Evolutionary conservation across 1,140 invertebrate species (phyloP).

Genomic region (Brachionus calyciflorus): DNA sequence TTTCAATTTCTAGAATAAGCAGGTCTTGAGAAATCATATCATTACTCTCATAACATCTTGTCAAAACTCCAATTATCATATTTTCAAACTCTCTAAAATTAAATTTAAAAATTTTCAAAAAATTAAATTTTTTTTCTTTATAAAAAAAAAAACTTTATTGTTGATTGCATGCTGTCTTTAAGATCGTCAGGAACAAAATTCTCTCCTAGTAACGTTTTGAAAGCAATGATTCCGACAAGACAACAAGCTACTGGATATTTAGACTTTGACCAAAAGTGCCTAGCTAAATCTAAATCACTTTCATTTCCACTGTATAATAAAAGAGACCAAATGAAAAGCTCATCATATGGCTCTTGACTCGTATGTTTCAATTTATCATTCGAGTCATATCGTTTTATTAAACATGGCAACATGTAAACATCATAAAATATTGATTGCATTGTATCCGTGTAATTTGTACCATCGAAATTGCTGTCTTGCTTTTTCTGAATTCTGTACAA

Average conservation of each 20-base stretch:
- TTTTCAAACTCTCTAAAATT: constrained; percentile 26
- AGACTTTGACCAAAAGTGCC: constrained; percentile 44
- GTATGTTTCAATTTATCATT: constrained; percentile 3
- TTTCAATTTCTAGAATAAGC: constrained; percentile 32
- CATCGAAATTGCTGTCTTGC: constrained; percentile 45
- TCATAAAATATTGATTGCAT: constrained; percentile 45
- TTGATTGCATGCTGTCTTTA: constrained; percentile 27
- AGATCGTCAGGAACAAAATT: constrained; percentile 44
- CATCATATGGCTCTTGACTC: constrained; percentile 25
- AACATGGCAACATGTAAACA: constrained; percentile 22
- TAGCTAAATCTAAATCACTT: constrained; percentile 24
- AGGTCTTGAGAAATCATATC: constrained; percentile 20
- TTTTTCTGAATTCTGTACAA: constrained; percentile 45
- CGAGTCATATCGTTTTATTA: neutral
- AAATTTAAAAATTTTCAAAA: neutral
- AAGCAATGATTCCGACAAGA: constrained; percentile 24
- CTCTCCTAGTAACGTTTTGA: neutral
- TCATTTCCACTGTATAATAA: constrained; percentile 22
- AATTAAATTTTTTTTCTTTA: neutral
- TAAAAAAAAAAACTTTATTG: neutral
- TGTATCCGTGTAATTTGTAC: constrained; percentile 39
- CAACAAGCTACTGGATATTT: constrained; percentile 45
- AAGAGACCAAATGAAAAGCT: constrained; percentile 41
- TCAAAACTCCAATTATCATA: constrained; percentile 20
- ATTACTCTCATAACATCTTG: constrained; percentile 13